Conservation (phyloP, 2,797 vertebrate species). For the Antrozous pallidus region DNA sequence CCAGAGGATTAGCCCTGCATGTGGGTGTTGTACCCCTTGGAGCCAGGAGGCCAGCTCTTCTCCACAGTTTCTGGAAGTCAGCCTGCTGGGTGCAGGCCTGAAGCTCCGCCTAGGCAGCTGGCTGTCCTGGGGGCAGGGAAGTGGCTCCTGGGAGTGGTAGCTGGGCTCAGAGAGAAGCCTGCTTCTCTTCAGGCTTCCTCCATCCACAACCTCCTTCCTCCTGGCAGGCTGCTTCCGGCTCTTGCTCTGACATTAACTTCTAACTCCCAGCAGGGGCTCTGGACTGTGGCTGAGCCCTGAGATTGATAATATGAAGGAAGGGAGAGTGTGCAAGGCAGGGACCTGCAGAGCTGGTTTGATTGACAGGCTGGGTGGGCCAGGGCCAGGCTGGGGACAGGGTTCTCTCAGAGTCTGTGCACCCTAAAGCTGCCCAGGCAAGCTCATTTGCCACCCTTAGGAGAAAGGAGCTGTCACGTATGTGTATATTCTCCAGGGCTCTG, state of each 20-base stretch:
- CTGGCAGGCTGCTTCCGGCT: neutral
- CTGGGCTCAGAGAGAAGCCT: neutral
- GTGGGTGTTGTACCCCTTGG: neutral
- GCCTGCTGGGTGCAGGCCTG: neutral
- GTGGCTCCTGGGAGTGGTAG: neutral
- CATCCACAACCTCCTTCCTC: neutral
- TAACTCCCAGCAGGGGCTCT: neutral
- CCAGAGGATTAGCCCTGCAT: neutral
- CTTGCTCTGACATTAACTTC: constrained; percentile 11
- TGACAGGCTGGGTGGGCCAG: neutral
- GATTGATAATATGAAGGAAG: neutral
- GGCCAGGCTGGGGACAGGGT: accelerated
- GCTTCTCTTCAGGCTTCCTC: neutral
- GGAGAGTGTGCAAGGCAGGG: neutral
- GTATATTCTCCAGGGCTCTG: neutral
- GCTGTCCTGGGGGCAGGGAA: neutral
- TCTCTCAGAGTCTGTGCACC: neutral
- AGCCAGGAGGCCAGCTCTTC: neutral
- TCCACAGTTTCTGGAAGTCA: neutral
- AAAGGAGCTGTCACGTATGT: neutral
- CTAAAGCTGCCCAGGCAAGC: neutral
- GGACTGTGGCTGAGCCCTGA: neutral
- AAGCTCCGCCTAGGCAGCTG: neutral
- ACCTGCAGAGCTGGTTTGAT: neutral
- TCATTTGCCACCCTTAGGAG: neutral